Percentiles rank a stretch among this genome's conserved stretches.
These are phyloP conservation scores for Chrysochloris asiatica DNA, from an alignment of 2,113 vertebrate genomes.

Conservation along the genomic window DNA sequence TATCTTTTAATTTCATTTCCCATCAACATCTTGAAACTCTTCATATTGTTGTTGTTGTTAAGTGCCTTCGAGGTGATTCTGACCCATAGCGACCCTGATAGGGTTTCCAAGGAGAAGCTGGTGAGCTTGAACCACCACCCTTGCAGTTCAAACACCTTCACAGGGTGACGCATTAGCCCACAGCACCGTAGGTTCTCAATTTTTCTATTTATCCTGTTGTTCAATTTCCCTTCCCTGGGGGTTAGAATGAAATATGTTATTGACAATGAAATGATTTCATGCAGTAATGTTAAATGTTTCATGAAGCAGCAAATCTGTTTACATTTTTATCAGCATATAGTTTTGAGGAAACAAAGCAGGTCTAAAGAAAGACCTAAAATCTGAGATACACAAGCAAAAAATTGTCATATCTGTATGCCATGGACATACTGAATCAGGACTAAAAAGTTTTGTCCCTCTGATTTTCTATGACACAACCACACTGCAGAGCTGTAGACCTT, in stretches of 20 bases:
- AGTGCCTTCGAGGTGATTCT: too few species aligned
- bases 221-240: background rate
- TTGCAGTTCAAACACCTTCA: too few species aligned
- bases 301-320: background rate
- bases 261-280: constrained; percentile 40
- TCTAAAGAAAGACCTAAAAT: background rate
- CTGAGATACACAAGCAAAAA: background rate
- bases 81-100: too few species aligned
- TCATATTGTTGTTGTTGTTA: background rate
- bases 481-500: background rate
- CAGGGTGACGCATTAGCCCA: too few species aligned
- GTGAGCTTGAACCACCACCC: too few species aligned
- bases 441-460: background rate
- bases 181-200: background rate
- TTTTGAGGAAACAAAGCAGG: constrained; percentile 40
- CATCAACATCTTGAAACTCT: too few species aligned
- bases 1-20: too few species aligned
- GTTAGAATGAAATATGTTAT: constrained; percentile 38
- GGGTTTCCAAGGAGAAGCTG: too few species aligned
- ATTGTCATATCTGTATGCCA: background rate
- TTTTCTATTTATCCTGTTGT: constrained; percentile 22
- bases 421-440: background rate
- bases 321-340: constrained; percentile 33
- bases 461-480: background rate
- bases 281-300: constrained; percentile 41